A percentile compares a stretch with the other conserved stretches of the same genome.
Evolutionary conservation across 2,888 invertebrate species (phyloP).

Genomic region (Agrochola lota): DNA sequence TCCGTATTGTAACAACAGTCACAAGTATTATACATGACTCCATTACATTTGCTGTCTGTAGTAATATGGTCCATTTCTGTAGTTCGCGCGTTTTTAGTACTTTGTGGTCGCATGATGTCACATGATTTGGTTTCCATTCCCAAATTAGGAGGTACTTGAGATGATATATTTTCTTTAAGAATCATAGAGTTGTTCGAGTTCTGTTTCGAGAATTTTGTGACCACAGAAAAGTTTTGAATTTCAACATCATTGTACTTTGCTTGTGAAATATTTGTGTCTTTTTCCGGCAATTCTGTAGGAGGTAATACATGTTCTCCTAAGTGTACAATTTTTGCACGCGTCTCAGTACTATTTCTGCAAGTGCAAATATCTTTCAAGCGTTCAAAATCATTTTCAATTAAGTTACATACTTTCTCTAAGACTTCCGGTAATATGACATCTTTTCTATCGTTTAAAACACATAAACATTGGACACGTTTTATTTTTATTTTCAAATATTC

Average conservation of each 20-base stretch:
- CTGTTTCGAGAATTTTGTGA: slow-evolving; percentile 39
- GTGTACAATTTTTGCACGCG: slow-evolving; percentile 26
- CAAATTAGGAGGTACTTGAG: slow-evolving; percentile 70
- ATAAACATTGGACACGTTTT: slow-evolving; percentile 80
- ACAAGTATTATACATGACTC: slow-evolving; percentile 63
- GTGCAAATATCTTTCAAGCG: slow-evolving; percentile 79
- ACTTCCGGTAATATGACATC: slow-evolving; percentile 74
- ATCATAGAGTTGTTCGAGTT: slow-evolving; percentile 61
- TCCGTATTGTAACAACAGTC: slow-evolving; percentile 56
- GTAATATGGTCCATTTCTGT: slow-evolving; percentile 56
- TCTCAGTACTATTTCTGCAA: slow-evolving; percentile 63
- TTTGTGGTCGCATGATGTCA: slow-evolving; percentile 64
- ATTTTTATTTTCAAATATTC: slow-evolving; percentile 87
- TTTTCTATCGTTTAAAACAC: slow-evolving; percentile 70
- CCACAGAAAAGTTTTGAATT: slow-evolving; percentile 26
- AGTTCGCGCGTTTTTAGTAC: slow-evolving; percentile 62
- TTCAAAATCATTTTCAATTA: slow-evolving; percentile 85
- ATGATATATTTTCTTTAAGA: slow-evolving; percentile 67
- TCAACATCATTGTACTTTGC: slow-evolving; percentile 13
- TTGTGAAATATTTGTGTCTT: slow-evolving; percentile 61
- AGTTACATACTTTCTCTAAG: slow-evolving; percentile 78
- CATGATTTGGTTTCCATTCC: slow-evolving; percentile 74
- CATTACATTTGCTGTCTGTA: slow-evolving; percentile 56
- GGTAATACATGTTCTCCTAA: slow-evolving; percentile 11
- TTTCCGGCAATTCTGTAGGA: slow-evolving; percentile 69